Percentiles rank a stretch among this genome's conserved stretches.
Conservation (phyloP, 2,888 invertebrate species). For the Pyrrhia umbra region DNA sequence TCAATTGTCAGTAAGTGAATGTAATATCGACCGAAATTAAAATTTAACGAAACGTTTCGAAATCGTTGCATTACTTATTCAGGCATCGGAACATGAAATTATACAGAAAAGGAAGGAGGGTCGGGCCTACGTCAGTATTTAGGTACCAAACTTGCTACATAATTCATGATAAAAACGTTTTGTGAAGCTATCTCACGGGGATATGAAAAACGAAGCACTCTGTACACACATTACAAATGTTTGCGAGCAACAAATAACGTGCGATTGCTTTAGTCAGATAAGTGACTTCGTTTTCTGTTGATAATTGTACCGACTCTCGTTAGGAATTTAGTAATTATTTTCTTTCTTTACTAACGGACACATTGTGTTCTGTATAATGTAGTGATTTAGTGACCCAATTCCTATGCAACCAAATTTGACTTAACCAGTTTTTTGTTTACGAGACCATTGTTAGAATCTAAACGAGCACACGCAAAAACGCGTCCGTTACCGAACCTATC, state of each 20-base stretch:
- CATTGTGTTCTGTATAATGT: conserved; percentile 64
- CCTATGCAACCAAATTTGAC: conserved; percentile 69
- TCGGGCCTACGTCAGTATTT: conserved; percentile 62
- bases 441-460: conserved; percentile 71
- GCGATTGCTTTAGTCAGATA: conserved; percentile 34
- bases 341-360: conserved; percentile 62
- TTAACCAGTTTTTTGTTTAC: conserved; percentile 76
- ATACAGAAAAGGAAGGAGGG: conserved; percentile 81
- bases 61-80: conserved; percentile 83
- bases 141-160: conserved; percentile 66
- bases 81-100: conserved; percentile 82
- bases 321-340: conserved; percentile 64
- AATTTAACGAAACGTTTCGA: conserved; percentile 77
- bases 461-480: conserved; percentile 77
- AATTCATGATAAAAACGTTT: conserved; percentile 72
- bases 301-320: conserved; percentile 59
- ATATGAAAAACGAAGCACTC: conserved; percentile 47
- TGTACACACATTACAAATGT: conserved; percentile 42
- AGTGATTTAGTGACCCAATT: conserved; percentile 74
- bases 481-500: conserved; percentile 75
- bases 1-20: conserved; percentile 34
- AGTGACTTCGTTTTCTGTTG: conserved; percentile 37
- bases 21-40: conserved; percentile 77
- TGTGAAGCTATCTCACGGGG: conserved; percentile 51
- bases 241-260: conserved; percentile 50